Evolutionary conservation across 2,888 invertebrate genomes (phyloP).

Genomic region (Eugnorisma glareosa): DNA sequence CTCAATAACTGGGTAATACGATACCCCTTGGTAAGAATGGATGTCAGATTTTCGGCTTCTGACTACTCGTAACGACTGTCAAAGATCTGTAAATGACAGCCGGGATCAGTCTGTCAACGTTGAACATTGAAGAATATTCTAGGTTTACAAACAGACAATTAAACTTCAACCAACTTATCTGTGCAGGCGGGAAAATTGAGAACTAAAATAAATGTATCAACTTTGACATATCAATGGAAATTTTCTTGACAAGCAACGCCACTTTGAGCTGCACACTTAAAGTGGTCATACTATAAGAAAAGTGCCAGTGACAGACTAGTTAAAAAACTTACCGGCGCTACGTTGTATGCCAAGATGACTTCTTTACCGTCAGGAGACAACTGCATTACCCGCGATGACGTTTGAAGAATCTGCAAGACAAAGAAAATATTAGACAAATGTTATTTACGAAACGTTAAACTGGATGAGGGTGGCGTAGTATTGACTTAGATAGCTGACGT

Average conservation of each 20-base stretch:
- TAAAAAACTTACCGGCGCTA: constrained; percentile 79
- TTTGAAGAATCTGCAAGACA: constrained; percentile 80
- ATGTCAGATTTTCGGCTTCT: too few relatives aligned
- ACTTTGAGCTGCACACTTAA: too few relatives aligned
- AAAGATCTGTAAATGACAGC: too few relatives aligned
- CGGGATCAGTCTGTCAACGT: background rate
- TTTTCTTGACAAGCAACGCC: too few relatives aligned
- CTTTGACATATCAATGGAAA: too few relatives aligned
- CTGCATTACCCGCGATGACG: constrained; percentile 78
- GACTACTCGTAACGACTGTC: too few relatives aligned
- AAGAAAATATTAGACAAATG: constrained; percentile 17
- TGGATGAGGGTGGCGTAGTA: background rate
- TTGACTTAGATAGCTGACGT: background rate
- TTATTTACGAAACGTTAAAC: background rate
- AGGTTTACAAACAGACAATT: background rate
- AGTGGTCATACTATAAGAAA: too few relatives aligned
- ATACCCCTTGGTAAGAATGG: too few relatives aligned
- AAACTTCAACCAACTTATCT: too few relatives aligned
- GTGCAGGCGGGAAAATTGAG: too few relatives aligned
- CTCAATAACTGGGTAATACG: too few relatives aligned
- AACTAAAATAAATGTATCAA: too few relatives aligned
- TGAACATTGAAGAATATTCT: background rate
- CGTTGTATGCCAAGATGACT: constrained; percentile 79
- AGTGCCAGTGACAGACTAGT: background rate
- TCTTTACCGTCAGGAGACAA: constrained; percentile 78